Base-by-base conservation (phyloP, 2,888 invertebrate genomes). In the Sympetrum striolatum region DNA sequence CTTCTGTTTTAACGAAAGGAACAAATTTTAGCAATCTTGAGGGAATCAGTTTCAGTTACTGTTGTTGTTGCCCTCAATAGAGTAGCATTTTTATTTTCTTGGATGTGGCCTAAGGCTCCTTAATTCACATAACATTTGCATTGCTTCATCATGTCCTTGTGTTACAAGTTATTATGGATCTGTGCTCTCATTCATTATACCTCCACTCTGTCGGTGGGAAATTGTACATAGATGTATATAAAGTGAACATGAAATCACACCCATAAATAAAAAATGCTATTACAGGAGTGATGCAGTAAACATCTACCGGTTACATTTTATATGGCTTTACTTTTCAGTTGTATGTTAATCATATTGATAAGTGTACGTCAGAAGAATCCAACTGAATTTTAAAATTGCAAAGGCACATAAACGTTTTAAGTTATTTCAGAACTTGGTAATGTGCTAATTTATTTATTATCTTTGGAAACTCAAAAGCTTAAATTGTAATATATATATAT, bases 201-300 rank as follows among this genome's bases (percentile, higher is more conserved):
- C 35, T n/a, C 37, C 31, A 37, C 58, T 86, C 58, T 37, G 60
- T 64, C 37, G n/a, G 64, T 37, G 58, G 86, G 60, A 86, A 31
- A 37, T 35, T 86, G 86, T 86, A 86, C 86, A 86, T 86, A 86
- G 37, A 22, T 86, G 86, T 86, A 86, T 86, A 86, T 86, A 86
- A 86, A 86, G 58, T 60, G 86, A 64, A 86, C 37, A 31, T 37
- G 58, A 58, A 86, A 86, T 86, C 60, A 60, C 60, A 39, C 37
- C 60, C 86, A 86, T 86, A n/a, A 60, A 82, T 82, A 35, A 86
- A 86, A 86, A 37, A 64, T 60, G 48, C 37, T 64, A 44, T 37
- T 39, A 86, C 60, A 86, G 86, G 86, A 86, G 60, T 25, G 35
- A 86, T 64, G 86, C 86, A 86, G 58, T 37, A 37, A 86, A 37